phyloP scores from a whole-genome alignment of 37 sponge, comb jelly and placozoan species.

The Chondrilla cf. caribensis region DNA sequence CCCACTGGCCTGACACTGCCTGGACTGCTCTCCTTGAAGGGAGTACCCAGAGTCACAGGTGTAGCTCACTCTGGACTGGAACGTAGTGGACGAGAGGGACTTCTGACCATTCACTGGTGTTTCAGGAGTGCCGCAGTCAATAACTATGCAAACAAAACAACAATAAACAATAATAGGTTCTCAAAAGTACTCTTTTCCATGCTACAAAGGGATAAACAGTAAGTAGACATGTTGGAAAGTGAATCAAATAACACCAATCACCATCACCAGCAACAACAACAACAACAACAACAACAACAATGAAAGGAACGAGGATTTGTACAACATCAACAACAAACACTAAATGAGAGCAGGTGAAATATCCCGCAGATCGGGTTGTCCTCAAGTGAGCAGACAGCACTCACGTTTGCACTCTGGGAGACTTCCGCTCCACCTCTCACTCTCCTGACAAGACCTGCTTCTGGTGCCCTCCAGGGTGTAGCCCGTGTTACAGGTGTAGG shows the following conservation, averaged over 20 bases:
- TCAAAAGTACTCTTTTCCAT: too few relatives aligned
- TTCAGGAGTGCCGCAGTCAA: constrained; percentile 8
- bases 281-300: too few relatives aligned
- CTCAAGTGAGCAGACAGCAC: background rate
- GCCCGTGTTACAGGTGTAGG: constrained; percentile 18
- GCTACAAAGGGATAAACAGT: too few relatives aligned
- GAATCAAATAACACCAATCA: too few relatives aligned
- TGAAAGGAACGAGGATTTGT: too few relatives aligned
- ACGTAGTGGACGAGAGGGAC: background rate
- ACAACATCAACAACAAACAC: too few relatives aligned
- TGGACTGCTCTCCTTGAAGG: constrained; percentile 18
- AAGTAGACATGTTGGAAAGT: too few relatives aligned
- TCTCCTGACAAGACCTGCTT: background rate
- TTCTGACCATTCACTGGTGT: constrained; percentile 38
- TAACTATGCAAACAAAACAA: constrained; percentile 13
- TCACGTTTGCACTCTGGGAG: background rate
- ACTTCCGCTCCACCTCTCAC: background rate
- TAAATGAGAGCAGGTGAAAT: too few relatives aligned
- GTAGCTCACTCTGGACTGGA: constrained; percentile 51
- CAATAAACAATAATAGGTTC: too few relatives aligned
- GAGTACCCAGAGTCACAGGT: constrained; percentile 35
- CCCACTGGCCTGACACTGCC: constrained; percentile 38
- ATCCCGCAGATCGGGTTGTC: too few relatives aligned
- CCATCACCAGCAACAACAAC: too few relatives aligned
- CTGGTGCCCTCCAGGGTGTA: constrained; percentile 8